Evolutionary conservation across 2,888 invertebrate species (phyloP), one percentile per base, ranked within the genome.

Genomic region (Alviniconcha strummeri): DNA sequence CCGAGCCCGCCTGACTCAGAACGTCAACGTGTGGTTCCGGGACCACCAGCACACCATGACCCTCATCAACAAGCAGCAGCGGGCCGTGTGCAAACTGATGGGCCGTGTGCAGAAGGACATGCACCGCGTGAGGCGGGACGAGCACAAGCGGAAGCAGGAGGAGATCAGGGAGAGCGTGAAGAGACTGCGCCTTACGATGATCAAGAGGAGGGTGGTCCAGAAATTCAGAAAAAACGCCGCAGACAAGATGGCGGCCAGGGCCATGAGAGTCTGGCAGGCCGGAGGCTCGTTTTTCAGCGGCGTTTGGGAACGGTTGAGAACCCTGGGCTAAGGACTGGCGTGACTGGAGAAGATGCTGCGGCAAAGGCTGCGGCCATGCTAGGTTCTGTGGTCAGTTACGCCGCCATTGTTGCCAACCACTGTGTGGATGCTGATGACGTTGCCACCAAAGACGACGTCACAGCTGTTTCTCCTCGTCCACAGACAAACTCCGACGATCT

Each of bases 11-110:
- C 54, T 80, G n/a, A 11, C n/a, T n/a, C 60, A n/a, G 55, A n/a
- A 67, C n/a, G 80, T 80, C 69, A 80, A 80, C 69, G 80, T 80
- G 11, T 80, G 80, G 80, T 80, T 69, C 69, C 80, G 80, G 17
- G 55, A 80, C 8, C 80, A 80, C 69, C 80, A 69, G 69, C 67
- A 80, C 69, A 56, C 69, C 55, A 67, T 80, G 80, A 13, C 80
- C 2, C n/a, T 69, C 69, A 69, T 80, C 67, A 71, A 55, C 19
- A 67, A 69, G 5, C 80, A 80, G 69, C 80, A 80, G 69, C 60
- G 55, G 55, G 80, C 69, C 55, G 80, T 80, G 69, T 69, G 55
- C 55, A 69, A 80, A 55, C 7, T 69, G 69, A 52, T 55, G 80
- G 8, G 64, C 55, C 80, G 80, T 55, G 69, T 80, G 69, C 67